phyloP scores from a whole-genome alignment of 2,113 vertebrate genomes.

The Cryptoleucopteryx plumbea region DNA sequence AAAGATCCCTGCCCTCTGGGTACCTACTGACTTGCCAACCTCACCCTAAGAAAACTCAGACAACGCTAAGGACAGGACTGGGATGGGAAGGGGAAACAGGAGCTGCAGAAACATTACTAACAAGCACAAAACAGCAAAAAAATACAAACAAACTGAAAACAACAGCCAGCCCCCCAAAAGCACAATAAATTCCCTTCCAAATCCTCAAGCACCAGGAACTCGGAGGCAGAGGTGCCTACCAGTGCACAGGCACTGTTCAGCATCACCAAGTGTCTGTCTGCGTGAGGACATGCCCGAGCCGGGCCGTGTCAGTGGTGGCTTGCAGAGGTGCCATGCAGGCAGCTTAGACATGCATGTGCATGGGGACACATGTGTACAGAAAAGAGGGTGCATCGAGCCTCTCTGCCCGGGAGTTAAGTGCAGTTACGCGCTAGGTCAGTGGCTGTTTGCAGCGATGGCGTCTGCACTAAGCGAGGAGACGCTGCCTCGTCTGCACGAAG shows the following conservation, averaged over 20 bases:
- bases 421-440: not conserved
- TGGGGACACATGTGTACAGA: not conserved
- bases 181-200: slow-evolving; percentile 27
- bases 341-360: not conserved
- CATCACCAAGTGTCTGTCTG: accelerated
- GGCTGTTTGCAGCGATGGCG: accelerated
- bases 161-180: slow-evolving; percentile 32
- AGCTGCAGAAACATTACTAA: slow-evolving; percentile 50
- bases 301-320: not conserved
- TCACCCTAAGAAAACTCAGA: not conserved
- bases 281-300: accelerated
- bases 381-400: not conserved
- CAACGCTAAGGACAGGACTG: slow-evolving; percentile 35
- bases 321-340: slow-evolving; percentile 27
- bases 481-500: not conserved
- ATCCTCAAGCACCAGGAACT: not conserved
- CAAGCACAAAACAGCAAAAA: slow-evolving; percentile 37
- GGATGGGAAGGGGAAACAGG: slow-evolving; percentile 5
- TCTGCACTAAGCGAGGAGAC: accelerated
- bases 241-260: not conserved
- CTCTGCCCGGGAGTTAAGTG: not conserved
- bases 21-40: not conserved
- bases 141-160: slow-evolving; percentile 41
- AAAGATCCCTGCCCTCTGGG: not conserved
- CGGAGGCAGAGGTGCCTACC: not conserved